Evolutionary conservation across 2,888 invertebrate genomes (phyloP).

Genomic region (Gisinianus flammeolus): DNA sequence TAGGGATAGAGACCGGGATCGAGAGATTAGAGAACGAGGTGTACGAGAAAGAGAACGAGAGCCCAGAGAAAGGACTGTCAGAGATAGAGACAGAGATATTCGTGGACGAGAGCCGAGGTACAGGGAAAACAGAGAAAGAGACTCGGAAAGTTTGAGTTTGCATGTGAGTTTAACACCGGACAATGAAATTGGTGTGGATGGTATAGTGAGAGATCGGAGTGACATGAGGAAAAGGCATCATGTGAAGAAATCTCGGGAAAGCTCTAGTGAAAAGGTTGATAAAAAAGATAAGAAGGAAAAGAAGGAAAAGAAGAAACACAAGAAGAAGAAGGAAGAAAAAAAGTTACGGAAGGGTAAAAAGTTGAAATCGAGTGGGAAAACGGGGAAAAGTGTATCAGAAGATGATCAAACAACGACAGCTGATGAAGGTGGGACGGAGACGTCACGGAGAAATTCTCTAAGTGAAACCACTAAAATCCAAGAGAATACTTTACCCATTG

Average conservation of each 20-base stretch:
- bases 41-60: slow-evolving; percentile 40
- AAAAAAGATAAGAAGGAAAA: slow-evolving; percentile 58
- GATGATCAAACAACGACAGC: slow-evolving; percentile 32
- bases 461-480: neutral
- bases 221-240: slow-evolving; percentile 61
- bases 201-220: slow-evolving; percentile 60
- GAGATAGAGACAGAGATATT: slow-evolving; percentile 50
- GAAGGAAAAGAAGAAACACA: slow-evolving; percentile 61
- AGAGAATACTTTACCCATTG: too few relatives aligned
- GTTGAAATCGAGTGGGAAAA: slow-evolving; percentile 59
- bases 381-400: slow-evolving; percentile 60
- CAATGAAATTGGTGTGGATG: neutral
- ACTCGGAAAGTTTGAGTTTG: slow-evolving; percentile 57
- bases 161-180: neutral
- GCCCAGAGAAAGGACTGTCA: slow-evolving; percentile 52
- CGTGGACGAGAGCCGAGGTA: slow-evolving; percentile 11
- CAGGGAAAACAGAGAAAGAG: slow-evolving; percentile 61
- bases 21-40: slow-evolving; percentile 5
- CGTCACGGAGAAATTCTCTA: slow-evolving; percentile 19
- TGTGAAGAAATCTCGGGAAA: slow-evolving; percentile 58
- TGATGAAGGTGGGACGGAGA: slow-evolving; percentile 15
- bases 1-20: slow-evolving; percentile 45
- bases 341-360: slow-evolving; percentile 54
- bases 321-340: slow-evolving; percentile 60
- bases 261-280: slow-evolving; percentile 43